Base-by-base conservation (phyloP, 2,797 vertebrate genomes). In the Gambusia yucatana region DNA sequence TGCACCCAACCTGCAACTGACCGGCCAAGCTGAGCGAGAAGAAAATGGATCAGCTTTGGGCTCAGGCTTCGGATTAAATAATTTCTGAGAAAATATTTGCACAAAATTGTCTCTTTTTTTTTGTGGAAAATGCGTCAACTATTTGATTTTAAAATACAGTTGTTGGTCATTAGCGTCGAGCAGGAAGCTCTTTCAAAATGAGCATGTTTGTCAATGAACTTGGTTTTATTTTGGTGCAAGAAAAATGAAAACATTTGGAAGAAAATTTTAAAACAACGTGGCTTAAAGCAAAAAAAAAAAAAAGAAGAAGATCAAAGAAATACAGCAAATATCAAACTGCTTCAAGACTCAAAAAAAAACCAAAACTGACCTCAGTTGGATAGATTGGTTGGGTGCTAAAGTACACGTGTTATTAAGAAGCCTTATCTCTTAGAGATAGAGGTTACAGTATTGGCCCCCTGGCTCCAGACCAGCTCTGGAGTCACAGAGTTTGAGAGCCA, bases 1-100 rank as follows among this genome's bases (percentile, higher is more conserved):
- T 97, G 98, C 95, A 96, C 96, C 97, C 97, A 98, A 80, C 97
- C 96, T 65, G 95, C 94, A 75, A 97, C 90, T 36, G 80, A 86
- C 80, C 96, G 95, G 83, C 96, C 95, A 48, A 98, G 86, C 98
- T 99, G 92, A 85, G 77, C 83, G 52, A 33, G 48, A 17, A 43
- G 20, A 72, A 76, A 78, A 74, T 72, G 72, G 17, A 72, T 69
- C 5, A 77, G 16, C 22, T 39, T 52, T 30, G 16, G 3, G 6
- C 22, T 28, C 16, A 57, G 33, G 61, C 17, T 39, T 65, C 1
- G 7, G 17, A 39, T 36, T 39, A 22, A 8, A 65, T 39, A 3
- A 39, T 36, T 39, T 36, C 16, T 39, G 17, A 65, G 16, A 39
- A 65, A 36, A 36, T 63, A 20, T 36, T 33, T 50, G 48, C 48